Percentiles rank a stretch among this genome's conserved stretches.
Conservation (phyloP, 2,888 invertebrate species). For the Pseudococcus longispinus region DNA sequence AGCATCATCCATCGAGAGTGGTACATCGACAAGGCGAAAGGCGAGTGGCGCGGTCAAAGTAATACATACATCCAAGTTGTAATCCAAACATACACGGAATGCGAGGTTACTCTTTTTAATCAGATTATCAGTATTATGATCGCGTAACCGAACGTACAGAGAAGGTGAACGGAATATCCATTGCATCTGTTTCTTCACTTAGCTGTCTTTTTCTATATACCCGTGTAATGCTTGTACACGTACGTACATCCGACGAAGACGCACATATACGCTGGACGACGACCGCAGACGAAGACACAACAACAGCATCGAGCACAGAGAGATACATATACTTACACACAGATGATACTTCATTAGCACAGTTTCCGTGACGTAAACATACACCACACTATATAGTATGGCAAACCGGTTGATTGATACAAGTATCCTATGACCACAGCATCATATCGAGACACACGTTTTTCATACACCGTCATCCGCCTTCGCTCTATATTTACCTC, state of each 20-base stretch:
- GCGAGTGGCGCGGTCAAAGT: neutral
- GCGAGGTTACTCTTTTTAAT: slow-evolving; percentile 47
- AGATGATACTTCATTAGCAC: slow-evolving; percentile 54
- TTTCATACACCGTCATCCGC: neutral
- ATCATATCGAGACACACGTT: slow-evolving; percentile 33
- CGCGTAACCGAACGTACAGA: slow-evolving; percentile 36
- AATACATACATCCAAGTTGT: slow-evolving; percentile 14
- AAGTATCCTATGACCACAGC: slow-evolving; percentile 30
- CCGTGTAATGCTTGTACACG: neutral
- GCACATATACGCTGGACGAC: neutral
- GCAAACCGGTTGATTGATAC: slow-evolving; percentile 53
- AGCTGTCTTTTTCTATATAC: neutral
- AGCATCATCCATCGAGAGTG: neutral
- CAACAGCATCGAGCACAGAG: neutral
- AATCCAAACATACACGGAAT: slow-evolving; percentile 50
- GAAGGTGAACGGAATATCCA: slow-evolving; percentile 50
- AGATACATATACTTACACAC: neutral
- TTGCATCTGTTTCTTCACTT: slow-evolving; percentile 31
- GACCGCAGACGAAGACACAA: neutral
- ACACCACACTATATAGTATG: slow-evolving; percentile 4
- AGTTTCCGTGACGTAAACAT: slow-evolving; percentile 51
- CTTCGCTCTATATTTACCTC: slow-evolving; percentile 4
- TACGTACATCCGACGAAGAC: neutral
- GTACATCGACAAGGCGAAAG: neutral
- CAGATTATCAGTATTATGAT: slow-evolving; percentile 52